Evolutionary conservation across 2,113 vertebrate species (phyloP).

Genomic region (Riparia riparia): DNA sequence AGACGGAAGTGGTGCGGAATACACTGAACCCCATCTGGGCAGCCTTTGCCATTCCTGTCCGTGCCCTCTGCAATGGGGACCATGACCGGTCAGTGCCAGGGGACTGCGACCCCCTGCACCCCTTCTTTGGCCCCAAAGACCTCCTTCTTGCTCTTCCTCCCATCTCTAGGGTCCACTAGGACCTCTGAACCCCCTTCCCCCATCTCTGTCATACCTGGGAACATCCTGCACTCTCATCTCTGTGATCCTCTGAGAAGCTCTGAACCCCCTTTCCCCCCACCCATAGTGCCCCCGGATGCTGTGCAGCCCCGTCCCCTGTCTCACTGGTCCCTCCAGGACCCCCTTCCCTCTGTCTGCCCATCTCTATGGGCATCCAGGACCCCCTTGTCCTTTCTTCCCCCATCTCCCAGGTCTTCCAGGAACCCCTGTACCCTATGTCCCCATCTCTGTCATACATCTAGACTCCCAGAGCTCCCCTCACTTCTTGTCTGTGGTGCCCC

Average conservation of each 20-base stretch:
- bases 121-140: not conserved
- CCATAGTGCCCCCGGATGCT: not conserved
- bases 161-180: not conserved
- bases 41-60: slow-evolving; percentile 89
- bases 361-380: not conserved
- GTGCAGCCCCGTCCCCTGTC: not conserved
- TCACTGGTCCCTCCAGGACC: not conserved
- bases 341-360: not conserved
- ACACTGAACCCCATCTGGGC: slow-evolving; percentile 91
- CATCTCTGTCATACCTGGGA: not conserved
- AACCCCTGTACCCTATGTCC: not conserved
- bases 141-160: not conserved
- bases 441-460: not conserved
- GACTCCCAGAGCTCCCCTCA: no score
- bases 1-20: slow-evolving; percentile 85
- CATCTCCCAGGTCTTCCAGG: not conserved
- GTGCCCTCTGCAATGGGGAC: slow-evolving; percentile 93
- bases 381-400: not conserved
- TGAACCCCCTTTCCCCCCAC: not conserved
- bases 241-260: not conserved
- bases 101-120: not conserved
- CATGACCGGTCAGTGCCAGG: slow-evolving; percentile 80
- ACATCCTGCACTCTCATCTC: not conserved
- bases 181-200: not conserved
- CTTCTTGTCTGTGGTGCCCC: not conserved